Evolutionary conservation across 2,888 invertebrate genomes (phyloP).

Genomic region (Drosophila cognata): DNA sequence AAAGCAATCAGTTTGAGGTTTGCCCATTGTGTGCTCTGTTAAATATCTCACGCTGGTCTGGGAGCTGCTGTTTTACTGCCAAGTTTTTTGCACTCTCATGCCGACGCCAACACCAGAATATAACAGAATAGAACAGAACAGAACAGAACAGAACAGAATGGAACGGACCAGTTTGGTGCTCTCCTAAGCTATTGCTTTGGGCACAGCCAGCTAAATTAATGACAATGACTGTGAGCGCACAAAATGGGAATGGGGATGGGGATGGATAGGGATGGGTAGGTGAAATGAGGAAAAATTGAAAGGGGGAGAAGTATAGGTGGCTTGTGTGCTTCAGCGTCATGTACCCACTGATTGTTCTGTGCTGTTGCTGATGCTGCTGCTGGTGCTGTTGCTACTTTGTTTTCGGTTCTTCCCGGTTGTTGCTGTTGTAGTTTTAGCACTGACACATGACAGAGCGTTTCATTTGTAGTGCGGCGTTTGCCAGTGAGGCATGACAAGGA

Average conservation of each 20-base stretch:
- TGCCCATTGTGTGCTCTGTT: slow-evolving; percentile 52
- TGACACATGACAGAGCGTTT: slow-evolving; percentile 81
- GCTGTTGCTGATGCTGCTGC: slow-evolving; percentile 52
- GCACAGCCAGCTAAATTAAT: slow-evolving; percentile 71
- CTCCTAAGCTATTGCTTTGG: slow-evolving; percentile 73
- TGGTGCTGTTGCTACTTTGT: slow-evolving; percentile 6
- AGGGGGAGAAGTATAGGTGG: slow-evolving; percentile 9
- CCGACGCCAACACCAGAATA: slow-evolving; percentile 47
- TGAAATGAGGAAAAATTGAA: slow-evolving; percentile 11
- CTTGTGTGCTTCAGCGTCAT: slow-evolving; percentile 42
- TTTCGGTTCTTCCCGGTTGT: slow-evolving; percentile 15
- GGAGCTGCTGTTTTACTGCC: slow-evolving; percentile 67
- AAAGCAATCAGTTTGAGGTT: not conserved
- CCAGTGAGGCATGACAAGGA: slow-evolving; percentile 67
- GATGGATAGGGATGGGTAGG: slow-evolving; percentile 7
- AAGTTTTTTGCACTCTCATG: slow-evolving; percentile 75
- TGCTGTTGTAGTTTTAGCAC: slow-evolving; percentile 60
- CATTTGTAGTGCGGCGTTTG: slow-evolving; percentile 68
- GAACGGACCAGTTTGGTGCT: slow-evolving; percentile 30
- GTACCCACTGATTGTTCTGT: slow-evolving; percentile 74
- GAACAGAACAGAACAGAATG: slow-evolving; percentile 23
- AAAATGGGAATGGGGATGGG: slow-evolving; percentile 25
- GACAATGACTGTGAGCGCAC: slow-evolving; percentile 74
- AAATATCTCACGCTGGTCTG: slow-evolving; percentile 43
- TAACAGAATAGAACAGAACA: slow-evolving; percentile 15